Base-by-base conservation (phyloP, 2,113 vertebrate species). In the Podocnemis expansa region DNA sequence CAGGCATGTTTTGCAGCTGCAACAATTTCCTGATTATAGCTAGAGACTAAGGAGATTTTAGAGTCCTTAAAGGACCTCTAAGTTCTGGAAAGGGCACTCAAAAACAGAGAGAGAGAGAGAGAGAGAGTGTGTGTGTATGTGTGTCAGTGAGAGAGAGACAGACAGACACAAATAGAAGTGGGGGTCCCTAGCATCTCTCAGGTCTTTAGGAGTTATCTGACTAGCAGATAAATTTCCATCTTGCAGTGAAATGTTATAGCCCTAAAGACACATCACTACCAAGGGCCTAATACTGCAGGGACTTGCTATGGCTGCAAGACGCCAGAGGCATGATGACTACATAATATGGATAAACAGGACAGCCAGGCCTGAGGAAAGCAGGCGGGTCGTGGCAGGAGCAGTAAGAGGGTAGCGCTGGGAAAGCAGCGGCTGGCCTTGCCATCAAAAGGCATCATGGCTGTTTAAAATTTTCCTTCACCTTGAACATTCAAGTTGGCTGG, bases 261-360 rank as follows among this genome's bases (percentile, higher is more conserved):
- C 76, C 79, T 5, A 63, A 91, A 70, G 1, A 52, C 34, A 8
- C 10, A 47, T 31, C 0, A 1, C 38, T 34, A 86, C 63, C 87
- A 70, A 0, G 0, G 89, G 88, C 27, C 94, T 86, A 87, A 82
- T 51, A 13, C 78, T 80, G 84, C 90, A 93, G 76, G 82, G 86
- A 34, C 0, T 12, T 2, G 67, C 92, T 25, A 58, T 51, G 84
- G 93, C 95, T 94, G 92, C 90, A 17, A 93, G 90, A 92, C 88
- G 88, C n/a, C 76, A 31, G 91, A 47, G 79, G 31, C 89, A 91
- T 79, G 87, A 88, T 96, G 45, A 0, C 45, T 95, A 21, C 21
- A 89, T 89, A 92, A 92, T 79, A 5, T 4, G 82, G 89, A 92
- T 95, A 95, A 96, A 95, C 63, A 95, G 93, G 96, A 56, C 95